A percentile compares a stretch with the other conserved stretches of the same genome.
phyloP scores from a whole-genome alignment of 2,888 invertebrate genomes.

The Furcula furcula region DNA sequence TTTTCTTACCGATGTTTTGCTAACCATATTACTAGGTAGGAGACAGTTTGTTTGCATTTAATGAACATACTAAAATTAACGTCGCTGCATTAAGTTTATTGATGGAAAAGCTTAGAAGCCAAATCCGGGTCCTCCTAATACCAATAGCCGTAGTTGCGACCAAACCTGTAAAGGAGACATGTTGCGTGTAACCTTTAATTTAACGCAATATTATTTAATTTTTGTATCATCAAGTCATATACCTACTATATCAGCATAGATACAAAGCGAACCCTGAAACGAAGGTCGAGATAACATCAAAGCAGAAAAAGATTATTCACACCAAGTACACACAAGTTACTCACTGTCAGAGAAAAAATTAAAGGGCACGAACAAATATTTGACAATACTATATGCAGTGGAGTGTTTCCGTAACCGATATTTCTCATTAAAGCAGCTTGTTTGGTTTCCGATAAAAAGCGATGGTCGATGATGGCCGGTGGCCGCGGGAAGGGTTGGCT shows the following conservation, averaged over 20 bases:
- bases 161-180: background rate
- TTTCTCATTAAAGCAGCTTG: slow-evolving; percentile 73
- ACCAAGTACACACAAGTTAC: slow-evolving; percentile 15
- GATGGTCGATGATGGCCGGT: slow-evolving; percentile 61
- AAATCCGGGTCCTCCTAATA: no score
- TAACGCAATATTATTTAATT: background rate
- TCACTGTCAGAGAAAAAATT: slow-evolving; percentile 29
- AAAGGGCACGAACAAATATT: slow-evolving; percentile 59
- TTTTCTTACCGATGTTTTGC: no score
- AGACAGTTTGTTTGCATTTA: no score
- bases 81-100: no score
- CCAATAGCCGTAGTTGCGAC: no score
- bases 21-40: no score
- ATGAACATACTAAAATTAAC: no score
- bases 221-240: slow-evolving; percentile 8
- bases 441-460: slow-evolving; percentile 73
- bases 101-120: no score
- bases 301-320: slow-evolving; percentile 30
- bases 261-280: slow-evolving; percentile 27
- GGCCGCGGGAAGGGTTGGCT: slow-evolving; percentile 63
- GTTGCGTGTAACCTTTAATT: background rate
- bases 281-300: slow-evolving; percentile 23
- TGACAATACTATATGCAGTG: slow-evolving; percentile 61
- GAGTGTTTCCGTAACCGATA: slow-evolving; percentile 78
- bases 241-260: slow-evolving; percentile 16